Evolutionary conservation across 2,888 invertebrate species (phyloP), one percentile per base, ranked within the genome.

Genomic region (Agrotis segetum): DNA sequence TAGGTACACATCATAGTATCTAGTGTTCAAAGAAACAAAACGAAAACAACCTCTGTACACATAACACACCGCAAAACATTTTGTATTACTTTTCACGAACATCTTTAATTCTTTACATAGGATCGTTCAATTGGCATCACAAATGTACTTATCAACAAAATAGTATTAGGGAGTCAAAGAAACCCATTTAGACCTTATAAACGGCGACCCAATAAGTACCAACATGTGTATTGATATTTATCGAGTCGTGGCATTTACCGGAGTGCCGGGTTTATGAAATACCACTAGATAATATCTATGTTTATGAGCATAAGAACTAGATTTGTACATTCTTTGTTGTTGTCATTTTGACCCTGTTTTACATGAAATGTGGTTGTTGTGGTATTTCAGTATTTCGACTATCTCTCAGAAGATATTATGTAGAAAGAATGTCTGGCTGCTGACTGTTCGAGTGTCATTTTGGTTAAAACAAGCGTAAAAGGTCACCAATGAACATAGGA

Each of bases 151-250:
- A 67, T 56, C 60, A 55, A 71, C 64, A 76, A 81, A 73, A 81
- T 73, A 73, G 67, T 69, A 79, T 81, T 71, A 81, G 50, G 34
- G 63, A 77, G 76, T 71, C 77, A 71, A 79, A 82, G 77, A 82
- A 79, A 82, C 73, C 82, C 73, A 79, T 77, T 82, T 74, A 71
- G 71, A 73, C 64, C 67, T 73, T 71, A 82, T 79, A 82, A 82
- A 81, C 67, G 73, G 40, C 52, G 67, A 69, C 73, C 73, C 82
- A 71, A 79, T 82, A 82, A 77, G 80, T 71, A 59, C 60, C 74
- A 70, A 70, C 72, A 78, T 65, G 67, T 56, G 69, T 79, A 79
- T 77, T 71, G 79, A 81, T 81, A 81, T 79, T 79, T 79, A 82
- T 74, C 82, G 68, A 24, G 55, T 40, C 52, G 24, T 66, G 79